Conservation (phyloP, 1,140 invertebrate genomes). For the Drosophila auraria region DNA sequence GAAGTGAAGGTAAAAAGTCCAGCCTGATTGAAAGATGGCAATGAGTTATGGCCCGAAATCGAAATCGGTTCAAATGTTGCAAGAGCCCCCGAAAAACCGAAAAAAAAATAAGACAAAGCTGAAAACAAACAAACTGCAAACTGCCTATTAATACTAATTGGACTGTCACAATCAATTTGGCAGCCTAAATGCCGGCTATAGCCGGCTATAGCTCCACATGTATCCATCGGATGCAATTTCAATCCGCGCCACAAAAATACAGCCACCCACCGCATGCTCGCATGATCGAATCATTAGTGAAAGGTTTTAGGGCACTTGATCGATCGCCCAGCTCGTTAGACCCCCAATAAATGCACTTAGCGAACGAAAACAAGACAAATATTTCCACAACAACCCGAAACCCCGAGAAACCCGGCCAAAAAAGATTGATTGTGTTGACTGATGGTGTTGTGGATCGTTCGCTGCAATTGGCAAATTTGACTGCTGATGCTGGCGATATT, state of each 20-base stretch:
- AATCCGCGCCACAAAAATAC: conserved; percentile 1
- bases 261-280: conserved; percentile 65
- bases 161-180: conserved; percentile 71
- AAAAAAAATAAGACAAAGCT: background rate
- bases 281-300: conserved; percentile 83
- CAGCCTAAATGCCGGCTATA: conserved; percentile 32
- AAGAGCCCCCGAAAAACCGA: conserved; percentile 6
- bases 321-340: conserved; percentile 72
- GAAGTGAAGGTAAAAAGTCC: conserved; percentile 46
- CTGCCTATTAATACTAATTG: conserved; percentile 63
- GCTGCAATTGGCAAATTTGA: conserved; percentile 76
- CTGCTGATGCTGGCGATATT: conserved; percentile 57
- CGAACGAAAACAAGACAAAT: conserved; percentile 73
- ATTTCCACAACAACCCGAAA: conserved; percentile 68
- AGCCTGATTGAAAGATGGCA: conserved; percentile 50
- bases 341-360: conserved; percentile 75
- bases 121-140: conserved; percentile 32
- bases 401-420: conserved; percentile 5
- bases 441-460: conserved; percentile 65
- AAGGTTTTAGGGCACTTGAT: conserved; percentile 83
- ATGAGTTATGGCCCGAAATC: conserved; percentile 44
- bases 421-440: conserved; percentile 81
- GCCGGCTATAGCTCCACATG: conserved; percentile 26
- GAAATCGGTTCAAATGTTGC: conserved; percentile 31
- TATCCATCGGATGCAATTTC: conserved; percentile 12